Evolutionary conservation across 1,140 invertebrate species (phyloP).

Genomic region (Caligus rogercresseyi): DNA sequence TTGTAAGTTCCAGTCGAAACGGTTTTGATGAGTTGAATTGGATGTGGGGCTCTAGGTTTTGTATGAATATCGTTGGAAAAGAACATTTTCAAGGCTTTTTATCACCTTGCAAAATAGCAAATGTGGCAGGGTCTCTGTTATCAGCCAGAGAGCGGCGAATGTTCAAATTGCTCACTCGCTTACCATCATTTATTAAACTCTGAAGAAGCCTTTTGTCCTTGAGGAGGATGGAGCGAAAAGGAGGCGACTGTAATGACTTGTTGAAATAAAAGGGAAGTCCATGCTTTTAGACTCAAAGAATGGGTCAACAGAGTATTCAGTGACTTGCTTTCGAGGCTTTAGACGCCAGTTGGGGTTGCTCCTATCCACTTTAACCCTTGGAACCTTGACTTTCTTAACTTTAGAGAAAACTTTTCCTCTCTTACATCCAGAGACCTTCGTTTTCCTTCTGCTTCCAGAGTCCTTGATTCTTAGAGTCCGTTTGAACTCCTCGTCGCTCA

Average conservation of each 20-base stretch:
- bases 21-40: slow-evolving; percentile 24
- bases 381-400: not conserved
- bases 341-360: not conserved
- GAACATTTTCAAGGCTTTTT: too few species aligned
- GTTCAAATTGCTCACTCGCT: not conserved
- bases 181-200: not conserved
- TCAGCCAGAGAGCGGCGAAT: not conserved
- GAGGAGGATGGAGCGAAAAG: not conserved
- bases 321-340: not conserved
- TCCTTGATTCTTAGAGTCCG: too few species aligned
- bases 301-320: not conserved
- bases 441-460: too few species aligned
- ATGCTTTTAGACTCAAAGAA: not conserved
- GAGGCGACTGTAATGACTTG: not conserved
- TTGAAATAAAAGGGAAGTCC: not conserved
- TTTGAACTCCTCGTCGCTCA: too few species aligned
- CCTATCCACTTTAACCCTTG: too few species aligned
- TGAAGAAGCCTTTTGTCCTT: not conserved
- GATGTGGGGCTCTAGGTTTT: not conserved
- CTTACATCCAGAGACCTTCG: too few species aligned
- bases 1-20: slow-evolving; percentile 28
- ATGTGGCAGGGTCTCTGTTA: not conserved
- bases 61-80: too few species aligned
- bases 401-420: not conserved
- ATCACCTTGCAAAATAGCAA: not conserved